phyloP scores from a whole-genome alignment of 2,797 vertebrate species.

The Macrochelys suwanniensis region DNA sequence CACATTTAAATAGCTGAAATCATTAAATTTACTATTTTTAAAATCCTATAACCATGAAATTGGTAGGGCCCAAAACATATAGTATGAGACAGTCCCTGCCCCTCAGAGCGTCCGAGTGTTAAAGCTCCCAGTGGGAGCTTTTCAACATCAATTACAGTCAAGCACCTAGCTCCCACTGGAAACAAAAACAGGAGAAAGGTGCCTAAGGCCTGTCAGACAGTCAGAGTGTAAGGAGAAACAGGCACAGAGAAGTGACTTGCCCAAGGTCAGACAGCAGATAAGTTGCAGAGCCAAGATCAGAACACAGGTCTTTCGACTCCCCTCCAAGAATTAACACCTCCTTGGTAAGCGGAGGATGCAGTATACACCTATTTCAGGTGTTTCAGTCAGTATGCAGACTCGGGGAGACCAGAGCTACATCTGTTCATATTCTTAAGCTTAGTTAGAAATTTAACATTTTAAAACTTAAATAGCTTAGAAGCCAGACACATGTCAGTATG shows the following conservation, averaged over 20 bases:
- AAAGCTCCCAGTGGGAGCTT: too few relatives aligned
- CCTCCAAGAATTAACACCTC: neutral
- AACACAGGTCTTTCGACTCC: neutral
- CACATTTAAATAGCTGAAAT: too few relatives aligned
- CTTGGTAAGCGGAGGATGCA: accelerated
- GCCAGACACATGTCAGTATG: neutral
- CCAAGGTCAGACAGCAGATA: neutral
- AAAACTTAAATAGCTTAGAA: neutral
- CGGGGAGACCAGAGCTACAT: neutral
- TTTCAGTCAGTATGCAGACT: neutral
- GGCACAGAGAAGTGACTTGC: neutral
- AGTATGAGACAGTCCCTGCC: too few relatives aligned
- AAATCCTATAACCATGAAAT: too few relatives aligned
- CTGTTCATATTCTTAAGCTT: neutral
- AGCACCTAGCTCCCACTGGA: too few relatives aligned
- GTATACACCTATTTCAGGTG: too few relatives aligned
- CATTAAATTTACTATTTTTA: too few relatives aligned
- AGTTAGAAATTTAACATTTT: neutral
- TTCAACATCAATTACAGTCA: too few relatives aligned
- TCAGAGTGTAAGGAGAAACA: accelerated
- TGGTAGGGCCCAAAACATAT: too few relatives aligned
- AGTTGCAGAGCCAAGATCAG: neutral
- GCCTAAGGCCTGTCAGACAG: too few relatives aligned
- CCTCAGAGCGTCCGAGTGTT: too few relatives aligned
- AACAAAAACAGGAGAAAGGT: too few relatives aligned